Conservation (phyloP, 1,140 invertebrate genomes). For the Scaptomyza hsui region DNA sequence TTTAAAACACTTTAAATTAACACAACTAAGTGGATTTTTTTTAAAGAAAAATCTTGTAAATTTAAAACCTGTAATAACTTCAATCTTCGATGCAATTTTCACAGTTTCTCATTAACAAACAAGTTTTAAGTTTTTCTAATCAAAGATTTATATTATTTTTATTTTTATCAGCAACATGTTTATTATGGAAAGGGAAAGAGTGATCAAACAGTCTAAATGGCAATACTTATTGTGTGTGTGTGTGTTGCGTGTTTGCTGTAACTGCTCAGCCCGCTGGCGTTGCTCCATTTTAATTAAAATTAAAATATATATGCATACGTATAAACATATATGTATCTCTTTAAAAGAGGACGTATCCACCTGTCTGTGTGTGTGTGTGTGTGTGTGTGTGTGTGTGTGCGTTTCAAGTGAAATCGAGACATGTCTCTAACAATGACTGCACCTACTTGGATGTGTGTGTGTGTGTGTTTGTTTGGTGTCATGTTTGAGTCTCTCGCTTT, state of each 20-base stretch:
- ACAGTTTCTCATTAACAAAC: no score
- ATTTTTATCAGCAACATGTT: no score
- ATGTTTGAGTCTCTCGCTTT: not conserved
- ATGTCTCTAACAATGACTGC: constrained; percentile 25
- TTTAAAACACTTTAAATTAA: no score
- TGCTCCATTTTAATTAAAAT: constrained; percentile 68
- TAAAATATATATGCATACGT: constrained; percentile 41
- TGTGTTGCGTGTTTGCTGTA: constrained; percentile 13
- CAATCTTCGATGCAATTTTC: no score
- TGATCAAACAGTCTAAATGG: no score
- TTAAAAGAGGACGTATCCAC: not conserved
- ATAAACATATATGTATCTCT: not conserved
- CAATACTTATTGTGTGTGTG: no score
- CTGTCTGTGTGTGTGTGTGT: not conserved
- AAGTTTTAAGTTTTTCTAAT: no score
- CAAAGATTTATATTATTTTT: no score
- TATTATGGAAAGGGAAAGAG: no score
- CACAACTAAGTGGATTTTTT: no score
- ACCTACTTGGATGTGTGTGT: not conserved
- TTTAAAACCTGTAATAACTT: no score
- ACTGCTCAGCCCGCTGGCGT: constrained; percentile 18
- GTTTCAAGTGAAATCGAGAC: constrained; percentile 4
- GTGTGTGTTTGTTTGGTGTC: not conserved
- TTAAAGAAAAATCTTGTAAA: no score
- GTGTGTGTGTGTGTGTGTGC: not conserved